A percentile compares a stretch with the other conserved stretches of the same genome.
Evolutionary conservation across 1,140 invertebrate genomes (phyloP).

Genomic region (Stegodyphus mimosarum): DNA sequence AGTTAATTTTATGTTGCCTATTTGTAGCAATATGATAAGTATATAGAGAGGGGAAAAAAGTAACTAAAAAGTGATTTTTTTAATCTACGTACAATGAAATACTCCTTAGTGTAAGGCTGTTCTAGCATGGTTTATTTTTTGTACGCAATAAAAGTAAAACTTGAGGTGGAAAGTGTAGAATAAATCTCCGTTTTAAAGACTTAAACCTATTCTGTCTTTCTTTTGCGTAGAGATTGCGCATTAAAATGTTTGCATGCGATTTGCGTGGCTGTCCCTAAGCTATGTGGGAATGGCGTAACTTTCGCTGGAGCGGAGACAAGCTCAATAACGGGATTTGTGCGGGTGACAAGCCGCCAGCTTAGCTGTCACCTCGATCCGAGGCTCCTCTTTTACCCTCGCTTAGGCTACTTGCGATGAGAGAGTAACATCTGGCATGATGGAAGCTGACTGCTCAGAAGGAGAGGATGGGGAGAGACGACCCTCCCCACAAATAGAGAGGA

Average conservation of each 20-base stretch:
- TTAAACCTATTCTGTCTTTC: too few relatives aligned
- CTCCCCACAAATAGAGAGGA: conserved; percentile 5
- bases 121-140: too few relatives aligned
- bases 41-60: too few relatives aligned
- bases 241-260: conserved; percentile 29
- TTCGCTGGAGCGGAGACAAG: conserved; percentile 41
- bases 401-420: conserved; percentile 38
- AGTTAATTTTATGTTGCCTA: too few relatives aligned
- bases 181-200: too few relatives aligned
- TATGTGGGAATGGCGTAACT: conserved; percentile 53
- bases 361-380: conserved; percentile 50
- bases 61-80: too few relatives aligned
- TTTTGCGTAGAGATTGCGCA: not conserved
- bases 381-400: conserved; percentile 37
- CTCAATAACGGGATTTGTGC: conserved; percentile 58
- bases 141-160: too few relatives aligned
- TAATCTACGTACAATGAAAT: too few relatives aligned
- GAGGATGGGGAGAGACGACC: not conserved
- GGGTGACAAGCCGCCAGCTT: conserved; percentile 56
- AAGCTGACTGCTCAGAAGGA: conserved; percentile 45
- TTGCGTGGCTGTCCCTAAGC: conserved; percentile 1
- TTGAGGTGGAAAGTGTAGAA: too few relatives aligned
- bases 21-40: too few relatives aligned
- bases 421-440: conserved; percentile 57
- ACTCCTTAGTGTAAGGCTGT: too few relatives aligned